phyloP scores from a whole-genome alignment of 2,888 invertebrate genomes.

The Eledone cirrhosa region DNA sequence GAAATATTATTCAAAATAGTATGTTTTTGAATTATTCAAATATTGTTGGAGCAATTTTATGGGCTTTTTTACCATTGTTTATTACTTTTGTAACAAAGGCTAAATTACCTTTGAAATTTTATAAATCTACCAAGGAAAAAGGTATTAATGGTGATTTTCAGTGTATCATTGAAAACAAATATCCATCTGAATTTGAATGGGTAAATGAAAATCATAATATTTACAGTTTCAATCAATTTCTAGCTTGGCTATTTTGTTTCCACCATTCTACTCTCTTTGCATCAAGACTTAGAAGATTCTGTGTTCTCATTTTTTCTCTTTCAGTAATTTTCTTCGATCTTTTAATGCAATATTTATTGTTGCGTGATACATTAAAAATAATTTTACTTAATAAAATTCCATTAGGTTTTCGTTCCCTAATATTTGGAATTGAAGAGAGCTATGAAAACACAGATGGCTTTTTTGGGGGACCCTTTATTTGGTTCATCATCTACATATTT shows the following conservation, averaged over 20 bases:
- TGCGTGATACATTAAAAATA: not conserved
- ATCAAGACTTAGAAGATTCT: slow-evolving; percentile 1
- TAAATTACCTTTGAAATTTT: not conserved
- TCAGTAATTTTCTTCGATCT: not conserved
- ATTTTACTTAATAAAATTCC: not conserved
- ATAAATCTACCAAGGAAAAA: not conserved
- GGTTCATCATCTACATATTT: not conserved
- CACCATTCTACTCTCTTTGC: not conserved
- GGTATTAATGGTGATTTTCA: not conserved
- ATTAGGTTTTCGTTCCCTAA: not conserved
- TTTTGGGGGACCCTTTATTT: not conserved
- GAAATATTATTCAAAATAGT: not conserved
- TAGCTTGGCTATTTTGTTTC: not conserved
- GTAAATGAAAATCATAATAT: not conserved
- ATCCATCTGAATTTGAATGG: not conserved
- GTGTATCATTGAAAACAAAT: too few relatives aligned
- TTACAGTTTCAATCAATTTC: not conserved
- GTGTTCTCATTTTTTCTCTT: not conserved
- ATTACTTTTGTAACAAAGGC: not conserved
- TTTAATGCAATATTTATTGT: not conserved
- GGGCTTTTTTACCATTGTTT: not conserved
- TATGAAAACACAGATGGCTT: not conserved
- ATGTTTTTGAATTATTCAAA: not conserved
- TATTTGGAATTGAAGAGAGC: not conserved
- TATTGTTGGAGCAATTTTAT: not conserved